Evolutionary conservation across 2,797 vertebrate genomes (phyloP), one percentile per base, ranked within the genome.

Genomic region (Buphagus erythrorhynchus): DNA sequence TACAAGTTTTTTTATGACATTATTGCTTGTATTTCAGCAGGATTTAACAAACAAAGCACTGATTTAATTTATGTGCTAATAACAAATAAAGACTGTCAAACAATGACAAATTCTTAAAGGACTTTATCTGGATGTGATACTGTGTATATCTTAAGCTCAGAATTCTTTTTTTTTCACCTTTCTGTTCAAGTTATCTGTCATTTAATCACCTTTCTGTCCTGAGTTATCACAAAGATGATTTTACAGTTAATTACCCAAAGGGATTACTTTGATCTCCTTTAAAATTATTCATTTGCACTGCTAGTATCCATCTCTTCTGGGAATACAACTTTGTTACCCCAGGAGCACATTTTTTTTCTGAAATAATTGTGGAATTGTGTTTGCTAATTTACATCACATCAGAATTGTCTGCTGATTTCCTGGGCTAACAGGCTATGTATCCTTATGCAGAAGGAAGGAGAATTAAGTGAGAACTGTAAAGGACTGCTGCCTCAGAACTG

Each of bases 401-500:
- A 65, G 55, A 91, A 65, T 76, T 38, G 43, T 71, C 68, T 84
- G 43, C 58, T 86, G 31, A 49, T 92, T 74, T 85, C 63, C 68
- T 46, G 68, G 59, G 29, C 75, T 71, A 88, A 87, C 48, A 68
- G 78, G 52, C 57, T 69, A 28, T 90, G 61, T 73, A n/a, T 80
- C 51, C 38, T 77, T 28, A 16, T 36, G 86, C 72, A 89, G 94
- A 58, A 86, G 25, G 77, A 51, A 84, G 45, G 55, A 66, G 61
- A 83, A 58, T 31, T 66, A 89, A 91, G 65, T 76, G 93, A 59
- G 78, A 88, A 59, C 52, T 9, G 5, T 59, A 38, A 67, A 86
- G 87, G 89, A 87, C 76, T 69, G 73, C 84, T 94, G 90, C 67
- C 79, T 94, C 63, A 42, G 84, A 94, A 79, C 68, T 91, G 72